Conservation (phyloP, 2,113 vertebrate species). For the Sterna hirundo region DNA sequence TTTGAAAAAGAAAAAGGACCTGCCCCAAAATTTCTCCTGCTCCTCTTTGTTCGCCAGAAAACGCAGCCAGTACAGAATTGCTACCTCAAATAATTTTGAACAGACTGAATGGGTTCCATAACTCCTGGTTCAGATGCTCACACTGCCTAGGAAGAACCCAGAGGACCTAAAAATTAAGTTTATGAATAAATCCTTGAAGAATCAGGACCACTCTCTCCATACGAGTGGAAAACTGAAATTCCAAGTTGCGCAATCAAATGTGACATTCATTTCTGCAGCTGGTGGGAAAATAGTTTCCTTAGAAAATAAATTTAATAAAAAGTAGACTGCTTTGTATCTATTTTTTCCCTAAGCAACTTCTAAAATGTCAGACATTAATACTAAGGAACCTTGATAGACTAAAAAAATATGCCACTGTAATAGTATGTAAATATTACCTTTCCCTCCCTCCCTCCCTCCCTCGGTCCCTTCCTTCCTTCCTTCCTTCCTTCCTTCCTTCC, state of each 20-base stretch:
- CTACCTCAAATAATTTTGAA: background rate
- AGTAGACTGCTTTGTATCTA: background rate
- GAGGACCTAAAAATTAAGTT: background rate
- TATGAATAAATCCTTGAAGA: background rate
- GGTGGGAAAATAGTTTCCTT: conserved; percentile 32
- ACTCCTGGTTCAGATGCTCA: background rate
- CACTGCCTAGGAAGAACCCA: background rate
- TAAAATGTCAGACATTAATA: conserved; percentile 6
- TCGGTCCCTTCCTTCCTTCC: background rate
- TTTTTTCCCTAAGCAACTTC: background rate
- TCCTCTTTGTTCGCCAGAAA: background rate
- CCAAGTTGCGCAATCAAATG: background rate
- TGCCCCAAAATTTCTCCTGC: background rate
- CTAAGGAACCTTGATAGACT: background rate
- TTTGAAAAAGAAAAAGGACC: background rate
- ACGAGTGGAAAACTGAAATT: conserved; percentile 26
- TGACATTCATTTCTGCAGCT: conserved; percentile 18
- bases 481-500: too few species aligned
- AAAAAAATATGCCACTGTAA: background rate
- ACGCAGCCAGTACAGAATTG: background rate
- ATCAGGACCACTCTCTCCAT: background rate
- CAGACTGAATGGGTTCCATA: background rate
- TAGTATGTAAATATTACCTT: background rate
- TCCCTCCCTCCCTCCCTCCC: background rate
- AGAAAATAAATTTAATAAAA: conserved; percentile 41